A percentile compares a stretch with the other conserved stretches of the same genome.
phyloP scores from a whole-genome alignment of 1,140 invertebrate genomes.

The Varroa destructor region DNA sequence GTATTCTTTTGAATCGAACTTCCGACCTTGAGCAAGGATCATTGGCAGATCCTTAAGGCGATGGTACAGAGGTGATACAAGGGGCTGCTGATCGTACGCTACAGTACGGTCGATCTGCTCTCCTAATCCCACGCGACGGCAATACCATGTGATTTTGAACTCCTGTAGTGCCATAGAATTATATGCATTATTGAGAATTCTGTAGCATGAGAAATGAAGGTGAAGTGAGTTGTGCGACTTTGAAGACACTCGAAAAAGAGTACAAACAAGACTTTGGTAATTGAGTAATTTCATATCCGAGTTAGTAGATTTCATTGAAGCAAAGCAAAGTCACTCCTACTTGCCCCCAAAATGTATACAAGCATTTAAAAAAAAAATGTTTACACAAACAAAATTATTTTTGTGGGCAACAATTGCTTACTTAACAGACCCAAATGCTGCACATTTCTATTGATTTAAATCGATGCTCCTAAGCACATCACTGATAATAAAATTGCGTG shows the following conservation, averaged over 20 bases:
- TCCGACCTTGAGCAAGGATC: not conserved
- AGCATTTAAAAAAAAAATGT: too few relatives aligned
- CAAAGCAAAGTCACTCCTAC: too few relatives aligned
- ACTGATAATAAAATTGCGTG: too few relatives aligned
- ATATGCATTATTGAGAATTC: not conserved
- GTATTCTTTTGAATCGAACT: constrained; percentile 26
- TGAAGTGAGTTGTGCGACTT: constrained; percentile 2
- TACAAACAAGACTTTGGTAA: too few relatives aligned
- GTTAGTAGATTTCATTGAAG: too few relatives aligned
- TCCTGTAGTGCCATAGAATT: constrained; percentile 29
- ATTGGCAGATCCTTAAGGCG: constrained; percentile 28
- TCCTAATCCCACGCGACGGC: constrained; percentile 33
- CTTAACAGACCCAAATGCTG: too few relatives aligned
- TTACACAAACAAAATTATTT: too few relatives aligned
- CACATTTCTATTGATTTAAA: too few relatives aligned
- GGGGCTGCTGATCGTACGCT: constrained; percentile 34
- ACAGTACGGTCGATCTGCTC: constrained; percentile 34
- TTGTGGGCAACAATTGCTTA: too few relatives aligned
- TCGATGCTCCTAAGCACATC: too few relatives aligned
- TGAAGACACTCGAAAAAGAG: constrained; percentile 21
- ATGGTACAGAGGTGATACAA: constrained; percentile 35
- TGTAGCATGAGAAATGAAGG: not conserved
- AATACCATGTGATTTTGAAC: constrained; percentile 37
- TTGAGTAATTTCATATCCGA: too few relatives aligned
- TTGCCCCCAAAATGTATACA: too few relatives aligned